A percentile compares a stretch with the other conserved stretches of the same genome.
Conservation (phyloP, 2,797 vertebrate species). For the Zalophus californianus region DNA sequence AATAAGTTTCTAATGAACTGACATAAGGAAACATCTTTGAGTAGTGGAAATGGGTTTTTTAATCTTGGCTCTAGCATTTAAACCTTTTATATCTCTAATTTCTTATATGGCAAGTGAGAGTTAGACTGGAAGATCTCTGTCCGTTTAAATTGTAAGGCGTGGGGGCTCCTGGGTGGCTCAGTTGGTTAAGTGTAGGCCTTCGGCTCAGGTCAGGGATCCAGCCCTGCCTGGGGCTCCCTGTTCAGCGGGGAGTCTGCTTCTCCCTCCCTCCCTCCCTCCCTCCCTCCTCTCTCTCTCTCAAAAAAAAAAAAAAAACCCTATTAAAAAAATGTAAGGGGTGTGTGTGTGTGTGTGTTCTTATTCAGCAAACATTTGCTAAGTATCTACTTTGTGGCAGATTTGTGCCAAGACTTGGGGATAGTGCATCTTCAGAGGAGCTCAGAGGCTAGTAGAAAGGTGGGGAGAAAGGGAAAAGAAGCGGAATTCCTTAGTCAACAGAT, state of each 20-base stretch:
- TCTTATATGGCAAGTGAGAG: neutral
- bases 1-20: neutral
- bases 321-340: neutral
- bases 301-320: too few relatives aligned
- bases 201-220: neutral
- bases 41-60: neutral
- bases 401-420: neutral
- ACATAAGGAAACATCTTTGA: neutral
- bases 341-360: neutral
- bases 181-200: neutral
- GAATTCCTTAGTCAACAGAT: neutral
- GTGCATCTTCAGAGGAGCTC: neutral
- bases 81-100: neutral
- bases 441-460: neutral
- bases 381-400: neutral
- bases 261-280: too few relatives aligned
- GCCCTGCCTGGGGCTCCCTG: neutral
- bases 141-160: neutral
- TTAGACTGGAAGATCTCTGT: neutral
- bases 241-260: neutral
- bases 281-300: neutral
- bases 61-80: neutral
- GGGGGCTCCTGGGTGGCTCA: neutral
- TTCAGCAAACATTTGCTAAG: neutral
- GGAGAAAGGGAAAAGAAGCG: neutral